Base-by-base conservation (phyloP, 2,888 invertebrate genomes). In the Abrostola triplasia region DNA sequence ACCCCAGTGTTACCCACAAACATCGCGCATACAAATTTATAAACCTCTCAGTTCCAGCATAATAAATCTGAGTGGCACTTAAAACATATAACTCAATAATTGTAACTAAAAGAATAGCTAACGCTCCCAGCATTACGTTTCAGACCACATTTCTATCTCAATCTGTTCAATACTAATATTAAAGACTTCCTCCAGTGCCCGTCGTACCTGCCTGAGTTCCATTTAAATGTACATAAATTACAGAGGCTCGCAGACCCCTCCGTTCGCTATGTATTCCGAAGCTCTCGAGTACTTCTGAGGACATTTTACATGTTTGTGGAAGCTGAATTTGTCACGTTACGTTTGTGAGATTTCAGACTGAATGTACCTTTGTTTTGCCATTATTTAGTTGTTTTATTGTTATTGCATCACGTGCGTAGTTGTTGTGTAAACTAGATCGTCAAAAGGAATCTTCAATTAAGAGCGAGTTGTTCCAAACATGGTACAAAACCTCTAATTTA, bases 201-300 rank as follows among this genome's bases (percentile, higher is more conserved):
- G 13, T 35, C 50, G 56, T 67, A 53, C 55, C 56, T 63, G 62
- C 59, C n/a, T 12, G 10, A 11, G 57, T 68, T 67, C 56, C 67
- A 79, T 80, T 71, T 72, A 76, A 80, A 80, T 77, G 73, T 77
- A 73, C 71, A 79, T 79, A 76, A 80, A 77, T 77, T 76, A 70
- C 54, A 38, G 42, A 36, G 48, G 42, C 59, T 59, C 64, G 56
- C 44, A 64, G 41, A 52, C 44, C 57, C 63, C 53, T 64, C 55
- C 24, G 35, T 59, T 40, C 50, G 12, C 51, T 24, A 41, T 11
- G 36, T 47, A 51, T 55, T 60, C 47, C 47, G 24, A 47, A 49
- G 59, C 8, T 11, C 9, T n/a, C 50, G 55, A 41, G 61, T 59
- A 58, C 54, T 64, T 65, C 37, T 36, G 6, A 36, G 57, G 65